Evolutionary conservation across 2,797 vertebrate species (phyloP).

Genomic region (Takifugu rubripes): DNA sequence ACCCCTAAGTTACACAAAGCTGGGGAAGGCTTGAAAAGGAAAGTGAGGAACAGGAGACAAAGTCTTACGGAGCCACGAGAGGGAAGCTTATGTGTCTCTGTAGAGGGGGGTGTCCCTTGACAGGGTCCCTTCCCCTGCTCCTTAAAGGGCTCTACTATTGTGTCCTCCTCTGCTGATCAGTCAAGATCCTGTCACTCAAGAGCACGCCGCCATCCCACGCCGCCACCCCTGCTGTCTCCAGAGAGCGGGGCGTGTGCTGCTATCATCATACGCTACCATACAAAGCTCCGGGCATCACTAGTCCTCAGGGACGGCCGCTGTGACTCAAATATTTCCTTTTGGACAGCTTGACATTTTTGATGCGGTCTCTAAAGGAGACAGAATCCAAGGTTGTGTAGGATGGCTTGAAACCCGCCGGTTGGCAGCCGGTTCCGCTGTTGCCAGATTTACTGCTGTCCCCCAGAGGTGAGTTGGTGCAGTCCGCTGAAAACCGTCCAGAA

Average conservation of each 20-base stretch:
- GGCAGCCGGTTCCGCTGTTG: conserved; percentile 8
- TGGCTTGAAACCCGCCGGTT: conserved; percentile 5
- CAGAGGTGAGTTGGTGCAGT: conserved; percentile 47
- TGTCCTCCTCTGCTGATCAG: conserved; percentile 27
- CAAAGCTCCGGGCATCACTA: conserved; percentile 8
- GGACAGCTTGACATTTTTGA: conserved; percentile 34
- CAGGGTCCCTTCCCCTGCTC: conserved; percentile 19
- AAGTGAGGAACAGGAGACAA: conserved; percentile 6
- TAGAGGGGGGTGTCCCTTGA: conserved; percentile 24
- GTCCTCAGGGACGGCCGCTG: conserved; percentile 16
- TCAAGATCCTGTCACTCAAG: conserved; percentile 35
- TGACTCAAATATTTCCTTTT: conserved; percentile 25
- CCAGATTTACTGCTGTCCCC: conserved; percentile 51
- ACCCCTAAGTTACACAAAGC: conserved; percentile 49
- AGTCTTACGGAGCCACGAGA: conserved; percentile 1
- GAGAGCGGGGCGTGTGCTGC: background rate
- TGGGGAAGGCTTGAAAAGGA: conserved; percentile 7
- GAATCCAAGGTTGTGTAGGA: conserved; percentile 29
- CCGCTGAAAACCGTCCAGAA: conserved; percentile 26
- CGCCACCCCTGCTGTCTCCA: background rate
- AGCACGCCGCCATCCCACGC: conserved; percentile 9
- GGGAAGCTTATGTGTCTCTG: conserved; percentile 24
- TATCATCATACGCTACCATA: background rate
- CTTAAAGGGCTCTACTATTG: conserved; percentile 22
- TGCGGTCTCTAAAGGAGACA: conserved; percentile 12